Evolutionary conservation across 1,140 invertebrate species (phyloP).

Genomic region (Lordiphosa collinella): DNA sequence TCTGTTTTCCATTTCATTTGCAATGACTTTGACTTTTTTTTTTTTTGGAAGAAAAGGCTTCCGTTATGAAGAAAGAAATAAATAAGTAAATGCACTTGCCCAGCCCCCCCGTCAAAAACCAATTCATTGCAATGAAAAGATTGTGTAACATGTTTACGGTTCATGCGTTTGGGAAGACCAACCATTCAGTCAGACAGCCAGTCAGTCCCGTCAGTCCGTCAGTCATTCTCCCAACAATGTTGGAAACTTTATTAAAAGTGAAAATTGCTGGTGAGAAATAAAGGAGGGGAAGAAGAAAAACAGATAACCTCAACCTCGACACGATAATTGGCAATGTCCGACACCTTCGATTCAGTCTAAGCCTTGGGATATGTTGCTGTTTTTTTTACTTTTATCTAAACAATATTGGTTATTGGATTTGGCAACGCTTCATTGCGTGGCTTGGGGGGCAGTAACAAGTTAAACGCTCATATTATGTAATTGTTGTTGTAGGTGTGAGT

Average conservation of each 20-base stretch:
- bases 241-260: constrained; percentile 64
- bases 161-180: not conserved
- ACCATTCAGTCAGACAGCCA: not conserved
- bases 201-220: not conserved
- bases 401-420: constrained; percentile 33
- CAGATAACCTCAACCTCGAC: constrained; percentile 30
- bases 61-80: constrained; percentile 15
- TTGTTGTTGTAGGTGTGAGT: constrained; percentile 4
- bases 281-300: constrained; percentile 22
- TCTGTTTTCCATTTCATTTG: constrained; percentile 23
- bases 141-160: constrained; percentile 19
- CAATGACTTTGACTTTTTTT: constrained; percentile 54
- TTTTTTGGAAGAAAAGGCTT: constrained; percentile 16
- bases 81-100: constrained; percentile 6
- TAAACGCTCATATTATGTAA: constrained; percentile 41
- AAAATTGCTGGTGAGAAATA: constrained; percentile 43
- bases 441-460: constrained; percentile 23
- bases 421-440: constrained; percentile 28
- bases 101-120: not conserved
- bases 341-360: constrained; percentile 12
- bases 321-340: constrained; percentile 12
- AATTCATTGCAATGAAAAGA: constrained; percentile 11
- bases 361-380: constrained; percentile 3
- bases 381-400: constrained; percentile 34
- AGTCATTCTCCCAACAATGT: constrained; percentile 31